phyloP scores from a whole-genome alignment of 1,140 invertebrate genomes.

The Periplaneta americana region DNA sequence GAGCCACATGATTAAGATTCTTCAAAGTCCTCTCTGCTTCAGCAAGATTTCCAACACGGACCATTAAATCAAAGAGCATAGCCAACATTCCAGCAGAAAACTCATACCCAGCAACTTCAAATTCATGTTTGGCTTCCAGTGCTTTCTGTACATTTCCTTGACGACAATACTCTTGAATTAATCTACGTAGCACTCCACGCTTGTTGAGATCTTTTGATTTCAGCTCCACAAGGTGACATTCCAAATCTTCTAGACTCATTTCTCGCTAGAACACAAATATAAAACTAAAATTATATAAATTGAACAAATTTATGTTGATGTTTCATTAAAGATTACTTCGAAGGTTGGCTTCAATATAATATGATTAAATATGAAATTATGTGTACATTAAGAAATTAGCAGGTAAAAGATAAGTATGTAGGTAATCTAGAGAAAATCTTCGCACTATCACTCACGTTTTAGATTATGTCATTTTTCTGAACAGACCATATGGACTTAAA shows the following conservation, averaged over 20 bases:
- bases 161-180: conserved; percentile 43
- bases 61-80: conserved; percentile 43
- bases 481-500: too few relatives aligned
- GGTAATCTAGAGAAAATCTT: too few relatives aligned
- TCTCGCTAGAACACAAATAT: conserved; percentile 35
- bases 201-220: conserved; percentile 48
- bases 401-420: too few relatives aligned
- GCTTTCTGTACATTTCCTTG: conserved; percentile 41
- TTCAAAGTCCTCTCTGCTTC: conserved; percentile 39
- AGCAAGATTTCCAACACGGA: conserved; percentile 40
- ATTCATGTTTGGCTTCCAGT: conserved; percentile 39
- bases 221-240: conserved; percentile 45
- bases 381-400: too few relatives aligned
- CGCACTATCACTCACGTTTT: too few relatives aligned
- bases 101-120: conserved; percentile 37
- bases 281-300: too few relatives aligned
- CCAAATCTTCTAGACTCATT: conserved; percentile 45
- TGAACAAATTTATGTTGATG: too few relatives aligned
- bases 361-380: too few relatives aligned
- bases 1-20: conserved; percentile 34
- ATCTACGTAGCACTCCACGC: conserved; percentile 43
- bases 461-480: too few relatives aligned
- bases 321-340: too few relatives aligned
- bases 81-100: conserved; percentile 48
- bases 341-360: too few relatives aligned